Evolutionary conservation across 1,140 invertebrate genomes (phyloP).

Genomic region (Ericerus pela): DNA sequence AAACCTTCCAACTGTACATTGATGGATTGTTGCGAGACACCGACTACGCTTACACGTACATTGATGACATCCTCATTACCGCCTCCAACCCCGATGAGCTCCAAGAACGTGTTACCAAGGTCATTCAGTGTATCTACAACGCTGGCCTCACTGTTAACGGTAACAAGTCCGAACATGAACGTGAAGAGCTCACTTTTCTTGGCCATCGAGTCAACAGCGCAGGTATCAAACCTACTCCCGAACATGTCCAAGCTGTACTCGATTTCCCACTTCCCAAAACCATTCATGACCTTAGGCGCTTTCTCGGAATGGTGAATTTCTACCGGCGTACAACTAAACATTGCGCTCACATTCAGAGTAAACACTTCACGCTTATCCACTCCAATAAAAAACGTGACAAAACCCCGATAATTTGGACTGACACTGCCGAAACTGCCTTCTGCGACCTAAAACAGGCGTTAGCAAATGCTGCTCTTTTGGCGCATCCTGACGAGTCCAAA

Average conservation of each 20-base stretch:
- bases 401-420: slow-evolving; percentile 26
- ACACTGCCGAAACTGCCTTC: slow-evolving; percentile 19
- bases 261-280: slow-evolving; percentile 14
- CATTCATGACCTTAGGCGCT: slow-evolving; percentile 15
- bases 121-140: slow-evolving; percentile 17
- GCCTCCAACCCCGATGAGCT: slow-evolving; percentile 23
- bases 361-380: slow-evolving; percentile 1
- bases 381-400: slow-evolving; percentile 17
- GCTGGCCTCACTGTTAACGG: slow-evolving; percentile 20
- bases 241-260: slow-evolving; percentile 23
- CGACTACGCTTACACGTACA: slow-evolving; percentile 19
- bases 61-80: slow-evolving; percentile 26
- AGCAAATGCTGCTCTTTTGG: slow-evolving; percentile 2
- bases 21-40: neutral
- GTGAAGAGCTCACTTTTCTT: slow-evolving; percentile 18
- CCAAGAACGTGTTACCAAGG: slow-evolving; percentile 18
- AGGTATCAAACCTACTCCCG: slow-evolving; percentile 25
- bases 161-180: slow-evolving; percentile 14
- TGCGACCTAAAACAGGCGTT: slow-evolving; percentile 20
- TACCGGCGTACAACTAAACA: slow-evolving; percentile 16
- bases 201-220: slow-evolving; percentile 25
- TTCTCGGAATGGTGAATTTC: slow-evolving; percentile 18
- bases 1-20: no score
- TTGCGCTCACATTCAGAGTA: slow-evolving; percentile 7
- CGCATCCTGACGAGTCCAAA: slow-evolving; percentile 4